Conservation (phyloP, 1,140 invertebrate species). For the Lasioglossum albipes region DNA sequence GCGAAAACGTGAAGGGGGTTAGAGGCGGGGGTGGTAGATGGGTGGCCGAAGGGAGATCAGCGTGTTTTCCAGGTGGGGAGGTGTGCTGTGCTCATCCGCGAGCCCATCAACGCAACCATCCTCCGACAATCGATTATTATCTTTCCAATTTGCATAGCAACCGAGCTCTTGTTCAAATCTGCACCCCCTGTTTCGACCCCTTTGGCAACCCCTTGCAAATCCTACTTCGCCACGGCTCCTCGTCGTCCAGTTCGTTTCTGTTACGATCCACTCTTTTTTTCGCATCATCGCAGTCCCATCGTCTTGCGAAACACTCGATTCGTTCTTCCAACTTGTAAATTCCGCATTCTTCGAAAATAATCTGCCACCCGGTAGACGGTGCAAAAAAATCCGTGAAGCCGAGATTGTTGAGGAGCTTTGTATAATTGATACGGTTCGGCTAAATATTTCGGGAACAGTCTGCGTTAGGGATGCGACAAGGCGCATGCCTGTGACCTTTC, state of each 20-base stretch:
- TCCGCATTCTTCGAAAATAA: neutral
- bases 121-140: conserved; percentile 80
- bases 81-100: conserved; percentile 74
- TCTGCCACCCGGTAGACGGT: too few relatives aligned
- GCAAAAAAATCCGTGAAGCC: too few relatives aligned
- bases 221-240: conserved; percentile 64
- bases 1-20: conserved; percentile 51
- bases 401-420: too few relatives aligned
- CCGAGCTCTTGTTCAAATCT: conserved; percentile 76
- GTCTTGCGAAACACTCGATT: conserved; percentile 24
- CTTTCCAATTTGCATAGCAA: conserved; percentile 80
- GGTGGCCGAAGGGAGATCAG: conserved; percentile 65
- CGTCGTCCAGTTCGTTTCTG: conserved; percentile 63
- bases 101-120: conserved; percentile 77
- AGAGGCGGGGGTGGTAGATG: conserved; percentile 30
- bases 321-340: too few relatives aligned
- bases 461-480: too few relatives aligned
- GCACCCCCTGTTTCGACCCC: conserved; percentile 69
- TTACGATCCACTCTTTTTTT: conserved; percentile 47
- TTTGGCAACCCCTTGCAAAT: conserved; percentile 73
- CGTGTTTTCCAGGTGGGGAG: conserved; percentile 74
- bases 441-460: too few relatives aligned
- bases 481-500: too few relatives aligned
- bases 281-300: conserved; percentile 49
- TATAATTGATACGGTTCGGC: too few relatives aligned